These are phyloP conservation scores for Limosa lapponica DNA, from an alignment of 2,797 vertebrate species.

Conservation along the genomic window DNA sequence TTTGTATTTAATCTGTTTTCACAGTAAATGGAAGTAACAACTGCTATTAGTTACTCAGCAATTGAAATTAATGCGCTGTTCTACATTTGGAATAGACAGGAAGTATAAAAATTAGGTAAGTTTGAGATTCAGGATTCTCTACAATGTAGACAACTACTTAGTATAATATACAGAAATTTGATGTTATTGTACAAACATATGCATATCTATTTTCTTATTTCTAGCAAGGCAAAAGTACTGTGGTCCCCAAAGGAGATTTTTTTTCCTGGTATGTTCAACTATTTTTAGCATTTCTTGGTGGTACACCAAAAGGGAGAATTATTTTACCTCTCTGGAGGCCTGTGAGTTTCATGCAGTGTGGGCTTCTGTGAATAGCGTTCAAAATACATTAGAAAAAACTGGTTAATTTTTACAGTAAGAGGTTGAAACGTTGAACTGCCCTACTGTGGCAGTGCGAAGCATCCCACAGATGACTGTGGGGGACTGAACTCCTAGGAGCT, in stretches of 20 bases:
- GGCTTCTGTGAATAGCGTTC: constrained; percentile 27
- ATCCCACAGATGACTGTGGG: not conserved
- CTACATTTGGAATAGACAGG: not conserved
- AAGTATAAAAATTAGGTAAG: not conserved
- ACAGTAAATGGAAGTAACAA: not conserved
- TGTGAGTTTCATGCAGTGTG: constrained; percentile 38
- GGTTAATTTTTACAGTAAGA: constrained; percentile 54
- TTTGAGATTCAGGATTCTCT: not conserved
- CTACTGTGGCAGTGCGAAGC: not conserved
- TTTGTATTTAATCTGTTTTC: not conserved
- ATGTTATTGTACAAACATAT: not conserved
- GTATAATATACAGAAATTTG: not conserved
- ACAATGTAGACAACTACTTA: not conserved
- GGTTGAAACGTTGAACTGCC: constrained; percentile 26
- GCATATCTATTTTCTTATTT: not conserved
- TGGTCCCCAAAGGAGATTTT: not conserved
- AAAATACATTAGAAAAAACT: constrained; percentile 25
- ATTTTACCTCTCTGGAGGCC: constrained; percentile 41
- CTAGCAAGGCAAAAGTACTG: not conserved
- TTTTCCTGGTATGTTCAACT: not conserved
- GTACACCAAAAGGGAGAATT: constrained; percentile 25
- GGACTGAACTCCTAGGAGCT: not conserved
- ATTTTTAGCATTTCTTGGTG: constrained; percentile 45
- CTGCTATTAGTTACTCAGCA: not conserved
- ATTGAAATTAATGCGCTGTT: not conserved